Base-by-base conservation (phyloP, 2,113 vertebrate species). In the Pipra filicauda region DNA sequence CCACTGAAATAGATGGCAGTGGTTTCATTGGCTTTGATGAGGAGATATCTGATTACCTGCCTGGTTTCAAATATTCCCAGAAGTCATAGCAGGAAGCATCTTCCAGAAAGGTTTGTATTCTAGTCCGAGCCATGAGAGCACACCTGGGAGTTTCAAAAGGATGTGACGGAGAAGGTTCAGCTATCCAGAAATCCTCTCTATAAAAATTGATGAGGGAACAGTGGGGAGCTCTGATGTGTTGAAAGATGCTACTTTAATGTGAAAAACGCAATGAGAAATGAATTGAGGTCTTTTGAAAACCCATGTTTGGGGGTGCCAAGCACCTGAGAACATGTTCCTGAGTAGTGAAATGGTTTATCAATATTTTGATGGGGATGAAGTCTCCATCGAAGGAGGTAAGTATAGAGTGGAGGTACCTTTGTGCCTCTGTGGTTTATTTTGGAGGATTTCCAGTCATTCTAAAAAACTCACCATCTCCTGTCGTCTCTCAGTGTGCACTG, bases 51-150 rank as follows among this genome's bases (percentile, higher is more conserved):
- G 71, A 76, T 79, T 65, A 76, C 73, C 43, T 37, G 6, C 13
- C 58, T 43, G 19, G 79, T 93, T 88, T 88, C 64, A 76, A 64
- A 85, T n/a, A 49, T 27, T 37, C 54, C 64, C 2, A 2, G 49
- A 58, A 39, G 30, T 88, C 58, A 33, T 67, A 66, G 71, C 30
- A 82, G 70, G n/a, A 85, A 39, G 16, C 33, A 12, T 79, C 35
- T n/a, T 88, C 86, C 88, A 70, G n/a, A 83, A 88, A 57, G 12
- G 7, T 85, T 93, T 1, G 0, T 64, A 76, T 96, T 76, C 51
- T 15, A 83, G 67, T 33, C 51, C 5, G 3, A 76, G 21, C 43
- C 48, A 75, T 1, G 3, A 70, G 58, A 0, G 0, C 2, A 0
- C 30, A 41, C 30, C 30, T 14, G 1, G 14, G 37, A 30, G 9